A percentile compares a stretch with the other conserved stretches of the same genome.
Evolutionary conservation across 1,140 invertebrate genomes (phyloP).

Genomic region (Orchesella cincta): DNA sequence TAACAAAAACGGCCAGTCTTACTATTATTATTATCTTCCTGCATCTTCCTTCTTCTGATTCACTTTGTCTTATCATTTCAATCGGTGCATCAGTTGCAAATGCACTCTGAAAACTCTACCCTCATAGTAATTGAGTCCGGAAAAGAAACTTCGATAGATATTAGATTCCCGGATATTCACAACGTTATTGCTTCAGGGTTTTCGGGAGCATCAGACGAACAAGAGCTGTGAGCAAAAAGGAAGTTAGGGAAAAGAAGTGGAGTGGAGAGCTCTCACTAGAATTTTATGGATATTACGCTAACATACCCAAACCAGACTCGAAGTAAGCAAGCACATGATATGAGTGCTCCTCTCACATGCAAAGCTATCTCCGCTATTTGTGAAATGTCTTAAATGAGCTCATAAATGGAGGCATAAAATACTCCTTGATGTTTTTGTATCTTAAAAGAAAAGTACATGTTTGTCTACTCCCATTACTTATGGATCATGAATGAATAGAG

Average conservation of each 20-base stretch:
- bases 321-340: too few species aligned
- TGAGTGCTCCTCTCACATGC: too few species aligned
- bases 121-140: not conserved
- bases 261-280: not conserved
- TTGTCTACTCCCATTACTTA: too few species aligned
- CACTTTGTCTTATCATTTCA: constrained; percentile 12
- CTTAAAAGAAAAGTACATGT: not conserved
- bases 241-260: not conserved
- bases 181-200: constrained; percentile 19
- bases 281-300: not conserved
- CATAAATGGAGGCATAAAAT: constrained; percentile 16
- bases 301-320: too few species aligned
- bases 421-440: constrained; percentile 12
- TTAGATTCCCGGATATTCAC: constrained; percentile 23
- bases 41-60: not conserved
- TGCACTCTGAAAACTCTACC: not conserved
- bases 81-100: not conserved
- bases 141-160: constrained; percentile 6
- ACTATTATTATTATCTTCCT: constrained; percentile 13
- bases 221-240: not conserved
- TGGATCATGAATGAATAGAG: too few species aligned
- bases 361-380: constrained; percentile 2
- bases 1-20: not conserved
- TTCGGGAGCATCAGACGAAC: not conserved
- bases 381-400: constrained; percentile 2